phyloP scores from a whole-genome alignment of 2,113 vertebrate genomes.

The Oenanthe oenanthe region DNA sequence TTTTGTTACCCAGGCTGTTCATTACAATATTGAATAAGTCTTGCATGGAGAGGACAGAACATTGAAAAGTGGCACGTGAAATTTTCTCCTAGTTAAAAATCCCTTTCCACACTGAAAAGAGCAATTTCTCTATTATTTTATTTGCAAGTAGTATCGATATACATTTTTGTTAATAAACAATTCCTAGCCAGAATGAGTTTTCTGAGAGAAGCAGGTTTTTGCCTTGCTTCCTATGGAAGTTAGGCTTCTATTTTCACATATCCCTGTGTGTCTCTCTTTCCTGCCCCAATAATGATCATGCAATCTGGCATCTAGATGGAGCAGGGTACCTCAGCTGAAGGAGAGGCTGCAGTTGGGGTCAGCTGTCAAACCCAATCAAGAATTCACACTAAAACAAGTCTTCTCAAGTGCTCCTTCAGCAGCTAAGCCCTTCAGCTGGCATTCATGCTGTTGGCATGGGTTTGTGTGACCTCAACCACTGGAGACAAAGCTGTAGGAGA shows the following conservation, averaged over 20 bases:
- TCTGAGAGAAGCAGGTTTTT: background rate
- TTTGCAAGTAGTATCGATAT: background rate
- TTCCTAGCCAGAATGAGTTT: background rate
- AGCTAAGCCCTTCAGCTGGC: background rate
- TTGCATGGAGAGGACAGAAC: background rate
- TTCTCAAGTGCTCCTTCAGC: background rate
- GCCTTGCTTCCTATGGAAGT: background rate
- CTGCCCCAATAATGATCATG: background rate
- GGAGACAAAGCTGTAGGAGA: background rate
- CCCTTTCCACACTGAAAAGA: background rate
- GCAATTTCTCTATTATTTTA: background rate
- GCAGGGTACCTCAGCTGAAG: background rate
- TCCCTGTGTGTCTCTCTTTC: fast-evolving
- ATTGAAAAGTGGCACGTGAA: background rate
- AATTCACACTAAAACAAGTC: background rate
- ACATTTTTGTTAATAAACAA: background rate
- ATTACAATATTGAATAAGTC: background rate
- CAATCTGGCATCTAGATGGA: background rate
- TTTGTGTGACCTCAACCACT: background rate
- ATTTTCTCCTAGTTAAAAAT: background rate
- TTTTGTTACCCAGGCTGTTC: background rate
- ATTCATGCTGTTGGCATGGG: background rate
- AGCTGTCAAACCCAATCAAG: background rate
- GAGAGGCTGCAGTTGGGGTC: background rate
- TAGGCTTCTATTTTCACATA: background rate